phyloP scores from a whole-genome alignment of 2,113 vertebrate genomes.

The Dipodomys ordii region DNA sequence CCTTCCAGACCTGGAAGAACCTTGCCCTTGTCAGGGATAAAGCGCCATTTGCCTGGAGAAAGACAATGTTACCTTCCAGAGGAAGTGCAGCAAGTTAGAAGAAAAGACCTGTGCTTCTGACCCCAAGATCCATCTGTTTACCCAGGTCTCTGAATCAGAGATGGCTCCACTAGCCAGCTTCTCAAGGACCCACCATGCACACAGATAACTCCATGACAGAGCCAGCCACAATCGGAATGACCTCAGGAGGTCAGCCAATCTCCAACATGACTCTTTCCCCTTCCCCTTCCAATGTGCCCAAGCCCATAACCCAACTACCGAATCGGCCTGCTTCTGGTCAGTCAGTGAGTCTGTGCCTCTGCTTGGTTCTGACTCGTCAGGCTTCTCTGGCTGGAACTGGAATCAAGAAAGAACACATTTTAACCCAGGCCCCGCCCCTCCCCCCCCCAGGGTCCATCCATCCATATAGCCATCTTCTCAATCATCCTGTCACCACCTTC shows the following conservation, averaged over 20 bases:
- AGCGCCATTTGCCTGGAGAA: background rate
- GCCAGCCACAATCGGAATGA: background rate
- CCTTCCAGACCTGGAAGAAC: background rate
- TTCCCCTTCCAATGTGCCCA: background rate
- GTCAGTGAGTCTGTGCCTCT: constrained; percentile 69
- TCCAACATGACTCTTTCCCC: background rate
- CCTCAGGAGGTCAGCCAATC: background rate
- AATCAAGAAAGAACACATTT: constrained; percentile 69
- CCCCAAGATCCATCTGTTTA: background rate
- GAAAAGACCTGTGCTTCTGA: background rate
- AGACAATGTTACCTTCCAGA: background rate
- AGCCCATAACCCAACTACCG: constrained; percentile 80
- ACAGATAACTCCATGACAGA: background rate
- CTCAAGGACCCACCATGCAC: background rate
- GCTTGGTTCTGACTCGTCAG: constrained; percentile 46
- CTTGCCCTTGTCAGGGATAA: background rate
- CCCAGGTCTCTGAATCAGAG: background rate
- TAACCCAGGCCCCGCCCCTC: background rate
- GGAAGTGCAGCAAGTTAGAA: background rate
- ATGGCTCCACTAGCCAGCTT: no score
- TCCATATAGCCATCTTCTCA: background rate
- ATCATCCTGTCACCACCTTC: background rate
- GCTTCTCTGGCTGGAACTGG: constrained; percentile 70
- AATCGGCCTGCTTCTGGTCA: constrained; percentile 78
- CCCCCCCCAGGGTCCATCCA: background rate